Percentiles rank a stretch among this genome's conserved stretches.
Conservation (phyloP, 2,888 invertebrate genomes). For the Drosophila nigricruria region DNA sequence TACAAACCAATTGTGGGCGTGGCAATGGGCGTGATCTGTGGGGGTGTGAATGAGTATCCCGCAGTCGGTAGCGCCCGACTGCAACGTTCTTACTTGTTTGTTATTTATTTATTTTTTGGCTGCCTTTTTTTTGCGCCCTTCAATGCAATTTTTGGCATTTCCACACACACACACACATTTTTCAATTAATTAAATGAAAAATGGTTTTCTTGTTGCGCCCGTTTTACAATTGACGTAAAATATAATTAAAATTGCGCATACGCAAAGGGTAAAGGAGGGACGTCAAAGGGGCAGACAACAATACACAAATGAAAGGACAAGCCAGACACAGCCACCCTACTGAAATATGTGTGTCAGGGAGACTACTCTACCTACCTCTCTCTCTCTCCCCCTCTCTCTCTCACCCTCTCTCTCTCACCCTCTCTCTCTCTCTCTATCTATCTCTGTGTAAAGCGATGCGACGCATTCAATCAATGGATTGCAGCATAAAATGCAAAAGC, state of each 20-base stretch:
- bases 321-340: constrained; percentile 9
- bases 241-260: constrained; percentile 77
- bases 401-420: not conserved
- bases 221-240: constrained; percentile 80
- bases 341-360: constrained; percentile 12
- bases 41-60: no score
- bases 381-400: not conserved
- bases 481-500: constrained; percentile 75
- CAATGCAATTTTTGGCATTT: constrained; percentile 35
- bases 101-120: not conserved
- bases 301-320: constrained; percentile 15
- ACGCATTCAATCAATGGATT: constrained; percentile 75
- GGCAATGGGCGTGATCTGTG: no score
- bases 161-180: constrained; percentile 50
- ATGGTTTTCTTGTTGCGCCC: constrained; percentile 58
- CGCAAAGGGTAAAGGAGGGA: constrained; percentile 32
- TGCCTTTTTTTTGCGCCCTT: not conserved
- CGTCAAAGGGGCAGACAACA: constrained; percentile 1
- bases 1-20: no score
- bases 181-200: constrained; percentile 81
- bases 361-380: not conserved
- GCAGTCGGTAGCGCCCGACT: no score
- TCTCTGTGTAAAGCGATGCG: constrained; percentile 26
- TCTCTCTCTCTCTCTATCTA: not conserved
- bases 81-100: no score